phyloP scores from a whole-genome alignment of 2,888 invertebrate genomes.

The Parthenolecanium corni region DNA sequence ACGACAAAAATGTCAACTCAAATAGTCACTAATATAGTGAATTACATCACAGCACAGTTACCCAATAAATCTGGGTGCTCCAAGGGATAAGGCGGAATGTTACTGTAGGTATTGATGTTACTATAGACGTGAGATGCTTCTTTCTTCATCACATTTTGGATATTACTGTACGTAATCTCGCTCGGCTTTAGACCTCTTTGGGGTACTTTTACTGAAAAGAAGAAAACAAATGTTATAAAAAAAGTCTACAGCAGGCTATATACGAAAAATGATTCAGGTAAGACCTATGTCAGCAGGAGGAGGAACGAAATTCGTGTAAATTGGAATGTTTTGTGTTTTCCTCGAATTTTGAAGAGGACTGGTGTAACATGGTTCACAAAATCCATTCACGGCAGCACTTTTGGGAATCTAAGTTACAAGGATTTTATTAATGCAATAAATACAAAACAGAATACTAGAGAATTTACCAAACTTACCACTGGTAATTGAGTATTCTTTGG shows the following conservation, averaged over 20 bases:
- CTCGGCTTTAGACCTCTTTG: not conserved
- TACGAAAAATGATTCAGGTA: no score
- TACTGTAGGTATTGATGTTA: constrained; percentile 32
- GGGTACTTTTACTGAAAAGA: not conserved
- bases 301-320: constrained; percentile 8
- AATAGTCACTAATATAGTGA: not conserved
- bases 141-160: constrained; percentile 12
- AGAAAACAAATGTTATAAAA: not conserved
- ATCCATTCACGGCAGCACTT: constrained; percentile 57
- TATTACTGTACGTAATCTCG: constrained; percentile 26
- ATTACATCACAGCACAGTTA: not conserved
- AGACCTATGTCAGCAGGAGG: not conserved
- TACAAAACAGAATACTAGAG: not conserved
- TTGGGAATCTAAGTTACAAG: constrained; percentile 53
- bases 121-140: constrained; percentile 15
- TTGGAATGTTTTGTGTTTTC: not conserved
- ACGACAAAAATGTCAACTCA: constrained; percentile 16
- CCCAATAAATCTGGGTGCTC: constrained; percentile 29
- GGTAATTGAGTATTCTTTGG: constrained; percentile 10
- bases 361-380: constrained; percentile 63
- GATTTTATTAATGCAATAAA: not conserved
- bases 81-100: constrained; percentile 33
- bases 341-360: constrained; percentile 47
- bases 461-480: constrained; percentile 2
- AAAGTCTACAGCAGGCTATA: no score